phyloP scores from a whole-genome alignment of 2,888 invertebrate species.

The Linnaemya vulpina region DNA sequence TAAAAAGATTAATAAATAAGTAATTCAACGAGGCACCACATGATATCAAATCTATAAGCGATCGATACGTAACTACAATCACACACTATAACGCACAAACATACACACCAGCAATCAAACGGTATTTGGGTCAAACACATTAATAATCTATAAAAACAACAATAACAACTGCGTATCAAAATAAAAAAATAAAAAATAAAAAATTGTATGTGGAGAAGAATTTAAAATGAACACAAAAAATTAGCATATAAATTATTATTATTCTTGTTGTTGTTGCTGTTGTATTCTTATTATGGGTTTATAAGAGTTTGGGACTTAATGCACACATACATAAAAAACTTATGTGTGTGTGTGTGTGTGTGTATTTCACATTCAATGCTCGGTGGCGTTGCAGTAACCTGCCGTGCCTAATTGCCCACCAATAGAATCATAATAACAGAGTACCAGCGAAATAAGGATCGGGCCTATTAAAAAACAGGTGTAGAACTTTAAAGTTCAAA shows the following conservation, averaged over 20 bases:
- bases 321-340: not conserved
- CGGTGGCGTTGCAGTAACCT: slow-evolving; percentile 33
- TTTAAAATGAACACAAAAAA: slow-evolving; percentile 69
- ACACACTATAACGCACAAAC: not conserved
- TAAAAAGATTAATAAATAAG: slow-evolving; percentile 22
- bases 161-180: slow-evolving; percentile 67
- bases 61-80: slow-evolving; percentile 27
- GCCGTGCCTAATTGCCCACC: slow-evolving; percentile 56
- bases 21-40: slow-evolving; percentile 32
- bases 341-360: not conserved
- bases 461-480: slow-evolving; percentile 43
- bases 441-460: not conserved
- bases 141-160: slow-evolving; percentile 78
- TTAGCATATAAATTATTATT: slow-evolving; percentile 74
- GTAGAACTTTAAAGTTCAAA: slow-evolving; percentile 27
- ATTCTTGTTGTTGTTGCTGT: slow-evolving; percentile 53
- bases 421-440: slow-evolving; percentile 57
- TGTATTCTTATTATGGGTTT: slow-evolving; percentile 50
- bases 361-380: not conserved
- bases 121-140: slow-evolving; percentile 81
- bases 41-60: slow-evolving; percentile 49
- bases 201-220: slow-evolving; percentile 39
- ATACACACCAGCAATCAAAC: slow-evolving; percentile 54
- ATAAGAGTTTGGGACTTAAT: not conserved
- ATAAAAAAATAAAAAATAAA: not conserved